These are phyloP conservation scores for Chaetoderma sp. DNA, from an alignment of 2,888 invertebrate genomes.

Conservation along the genomic window DNA sequence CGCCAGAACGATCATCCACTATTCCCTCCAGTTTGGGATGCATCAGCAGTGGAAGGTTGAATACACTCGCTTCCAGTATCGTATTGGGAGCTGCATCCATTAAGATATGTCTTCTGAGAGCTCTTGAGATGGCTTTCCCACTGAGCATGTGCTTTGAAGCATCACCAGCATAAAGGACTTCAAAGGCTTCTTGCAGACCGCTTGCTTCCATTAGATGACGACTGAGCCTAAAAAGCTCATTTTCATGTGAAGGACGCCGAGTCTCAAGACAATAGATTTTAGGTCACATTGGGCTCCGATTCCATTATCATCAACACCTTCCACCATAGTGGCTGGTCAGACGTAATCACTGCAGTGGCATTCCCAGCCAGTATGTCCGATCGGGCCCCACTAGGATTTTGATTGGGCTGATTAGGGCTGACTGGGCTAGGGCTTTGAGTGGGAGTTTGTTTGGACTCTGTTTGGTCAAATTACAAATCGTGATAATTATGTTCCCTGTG, in stretches of 20 bases:
- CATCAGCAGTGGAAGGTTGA: neutral
- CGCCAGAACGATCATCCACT: neutral
- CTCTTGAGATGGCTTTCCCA: slow-evolving; percentile 32
- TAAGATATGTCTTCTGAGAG: slow-evolving; percentile 33
- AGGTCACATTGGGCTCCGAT: slow-evolving; percentile 2
- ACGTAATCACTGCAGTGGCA: slow-evolving; percentile 28
- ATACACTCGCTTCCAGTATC: neutral
- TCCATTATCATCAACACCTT: slow-evolving; percentile 21
- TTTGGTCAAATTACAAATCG: no score
- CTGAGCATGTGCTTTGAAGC: slow-evolving; percentile 31
- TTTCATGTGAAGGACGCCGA: slow-evolving; percentile 16
- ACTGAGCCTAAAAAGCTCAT: slow-evolving; percentile 38
- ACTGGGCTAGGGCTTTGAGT: no score
- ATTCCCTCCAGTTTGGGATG: neutral
- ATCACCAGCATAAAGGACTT: neutral
- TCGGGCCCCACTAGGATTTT: no score
- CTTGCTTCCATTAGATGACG: neutral
- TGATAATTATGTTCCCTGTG: no score
- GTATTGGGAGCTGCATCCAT: slow-evolving; percentile 22
- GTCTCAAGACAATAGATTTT: neutral
- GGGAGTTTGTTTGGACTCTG: no score
- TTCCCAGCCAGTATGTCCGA: no score
- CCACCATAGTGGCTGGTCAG: slow-evolving; percentile 39
- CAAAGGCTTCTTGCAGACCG: neutral
- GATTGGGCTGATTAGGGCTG: no score